Evolutionary conservation across 1,140 invertebrate genomes (phyloP), one percentile per base, ranked within the genome.

Genomic region (Lordiphosa clarofinis): DNA sequence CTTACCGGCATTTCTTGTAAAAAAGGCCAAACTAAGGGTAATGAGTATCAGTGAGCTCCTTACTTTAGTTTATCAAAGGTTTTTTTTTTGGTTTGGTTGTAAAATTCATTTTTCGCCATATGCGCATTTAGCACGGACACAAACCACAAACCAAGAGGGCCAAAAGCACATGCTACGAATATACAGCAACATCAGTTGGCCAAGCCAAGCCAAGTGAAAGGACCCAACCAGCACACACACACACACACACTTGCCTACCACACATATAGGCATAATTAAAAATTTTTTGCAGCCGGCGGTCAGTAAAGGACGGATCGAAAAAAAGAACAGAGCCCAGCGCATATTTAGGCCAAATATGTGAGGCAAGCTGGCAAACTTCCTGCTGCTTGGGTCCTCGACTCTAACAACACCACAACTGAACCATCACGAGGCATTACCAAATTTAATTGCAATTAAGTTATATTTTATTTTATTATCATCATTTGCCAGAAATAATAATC

Each of bases 71-170:
- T 31, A 13, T n/a, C 2, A 36, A 12, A 11, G 3, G 8, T 15
- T 24, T 8, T 52, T 61, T 54, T 68, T 59, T 63, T 35, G 43
- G 48, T 65, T 65, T 76, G 36, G 10, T 37, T 48, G 50, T 28
- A 73, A 78, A 82, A 84, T 82, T 82, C 72, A 76, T 82, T 84
- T 84, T 59, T 73, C 76, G 76, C 67, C 78, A 84, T 61, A 84
- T 82, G 76, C 73, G 72, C 78, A 81, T 69, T 76, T 76, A 75
- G 76, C 76, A 82, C 76, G 62, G 61, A 63, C 52, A 39, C 57
- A 55, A 56, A 75, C 76, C 75, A 62, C 76, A 81, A 66, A 61
- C 65, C 56, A 44, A 61, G 56, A 61, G 56, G 28, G 19, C 33
- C 40, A 44, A 35, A 12, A 56, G 35, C 38, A 31, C 11, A 4